Conservation (phyloP, 2,888 invertebrate species). For the Brachynemurus nebulosus region DNA sequence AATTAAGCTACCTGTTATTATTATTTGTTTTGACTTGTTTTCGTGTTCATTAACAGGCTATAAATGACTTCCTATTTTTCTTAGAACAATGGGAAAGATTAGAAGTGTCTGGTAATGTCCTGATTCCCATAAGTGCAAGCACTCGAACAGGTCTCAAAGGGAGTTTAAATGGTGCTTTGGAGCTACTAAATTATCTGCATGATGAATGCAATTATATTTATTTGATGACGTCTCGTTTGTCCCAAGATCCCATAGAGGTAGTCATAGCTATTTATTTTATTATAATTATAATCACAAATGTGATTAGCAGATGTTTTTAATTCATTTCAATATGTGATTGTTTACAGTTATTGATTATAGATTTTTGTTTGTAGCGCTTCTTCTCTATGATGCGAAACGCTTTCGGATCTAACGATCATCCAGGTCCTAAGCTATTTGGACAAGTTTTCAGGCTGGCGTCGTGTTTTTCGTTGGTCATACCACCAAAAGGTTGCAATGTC, state of each 20-base stretch:
- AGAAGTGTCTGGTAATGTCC: neutral
- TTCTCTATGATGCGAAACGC: slow-evolving; percentile 15
- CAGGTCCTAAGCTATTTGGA: slow-evolving; percentile 13
- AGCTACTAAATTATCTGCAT: slow-evolving; percentile 10
- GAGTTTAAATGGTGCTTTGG: slow-evolving; percentile 13
- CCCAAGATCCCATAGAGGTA: slow-evolving; percentile 18
- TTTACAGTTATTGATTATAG: neutral
- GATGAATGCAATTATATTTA: slow-evolving; percentile 12
- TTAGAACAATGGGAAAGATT: slow-evolving; percentile 1
- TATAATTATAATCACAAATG: neutral
- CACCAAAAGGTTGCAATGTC: slow-evolving; percentile 17
- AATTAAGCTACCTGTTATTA: neutral
- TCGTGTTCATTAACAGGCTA: neutral
- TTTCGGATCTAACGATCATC: slow-evolving; percentile 17
- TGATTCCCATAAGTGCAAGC: neutral
- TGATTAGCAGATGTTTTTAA: neutral
- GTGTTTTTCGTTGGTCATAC: slow-evolving; percentile 16
- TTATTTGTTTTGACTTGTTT: neutral
- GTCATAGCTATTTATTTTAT: neutral
- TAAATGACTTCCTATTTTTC: neutral
- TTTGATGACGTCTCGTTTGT: slow-evolving; percentile 15
- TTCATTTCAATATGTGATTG: neutral
- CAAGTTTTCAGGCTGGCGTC: slow-evolving; percentile 16
- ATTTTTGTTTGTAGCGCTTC: slow-evolving; percentile 14
- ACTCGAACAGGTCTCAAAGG: slow-evolving; percentile 14